Percentiles rank a stretch among this genome's conserved stretches.
phyloP scores from a whole-genome alignment of 2,888 invertebrate genomes.

The Rhamnusium bicolor region DNA sequence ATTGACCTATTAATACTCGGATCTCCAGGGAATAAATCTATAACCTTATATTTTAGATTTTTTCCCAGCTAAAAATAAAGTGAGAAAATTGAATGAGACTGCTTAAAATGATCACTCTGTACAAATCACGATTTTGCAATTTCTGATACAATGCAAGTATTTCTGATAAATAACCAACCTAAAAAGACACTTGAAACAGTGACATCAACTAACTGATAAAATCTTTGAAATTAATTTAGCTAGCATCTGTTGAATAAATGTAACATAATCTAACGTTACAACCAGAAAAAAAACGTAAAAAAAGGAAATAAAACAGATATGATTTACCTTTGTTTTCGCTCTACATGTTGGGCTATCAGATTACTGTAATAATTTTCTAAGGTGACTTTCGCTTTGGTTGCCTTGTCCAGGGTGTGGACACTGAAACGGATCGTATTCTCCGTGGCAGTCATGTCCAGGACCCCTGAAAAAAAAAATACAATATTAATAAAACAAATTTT shows the following conservation, averaged over 20 bases:
- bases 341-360: conserved; percentile 96
- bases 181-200: background rate
- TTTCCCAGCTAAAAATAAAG: no score
- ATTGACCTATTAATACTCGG: no score
- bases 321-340: conserved; percentile 91
- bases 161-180: background rate
- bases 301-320: conserved; percentile 32
- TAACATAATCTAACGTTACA: background rate
- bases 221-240: background rate
- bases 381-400: conserved; percentile 98
- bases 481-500: conserved; percentile 34
- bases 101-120: background rate
- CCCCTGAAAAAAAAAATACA: conserved; percentile 74
- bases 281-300: background rate
- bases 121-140: background rate
- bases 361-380: conserved; percentile 99
- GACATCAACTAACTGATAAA: background rate
- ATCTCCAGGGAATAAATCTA: no score
- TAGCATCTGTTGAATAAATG: background rate
- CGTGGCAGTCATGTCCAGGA: conserved; percentile 88
- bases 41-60: no score
- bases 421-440: conserved; percentile 92
- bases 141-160: background rate
- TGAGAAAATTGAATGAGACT: background rate
- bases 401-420: conserved; percentile 98